Evolutionary conservation across 2,113 vertebrate genomes (phyloP).

Genomic region (Corydoras sp.): DNA sequence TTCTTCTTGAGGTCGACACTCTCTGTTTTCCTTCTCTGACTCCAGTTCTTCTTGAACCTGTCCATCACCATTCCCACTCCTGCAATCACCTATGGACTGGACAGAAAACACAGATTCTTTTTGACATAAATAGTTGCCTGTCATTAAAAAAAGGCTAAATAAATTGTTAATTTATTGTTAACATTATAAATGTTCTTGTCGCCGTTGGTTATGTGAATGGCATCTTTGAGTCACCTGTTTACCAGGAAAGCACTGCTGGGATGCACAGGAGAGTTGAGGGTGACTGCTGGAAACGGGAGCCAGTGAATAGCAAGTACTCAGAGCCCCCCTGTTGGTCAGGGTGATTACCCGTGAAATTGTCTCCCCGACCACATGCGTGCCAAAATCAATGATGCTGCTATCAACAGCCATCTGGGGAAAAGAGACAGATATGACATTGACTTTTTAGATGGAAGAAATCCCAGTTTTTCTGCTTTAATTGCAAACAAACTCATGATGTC

Average conservation of each 20-base stretch:
- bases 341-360: constrained; percentile 73
- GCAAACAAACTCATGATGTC: too few species aligned
- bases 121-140: too few species aligned
- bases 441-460: not conserved
- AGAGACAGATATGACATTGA: constrained; percentile 10
- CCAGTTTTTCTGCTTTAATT: too few species aligned
- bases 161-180: too few species aligned
- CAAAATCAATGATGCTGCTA: constrained; percentile 79
- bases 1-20: not conserved
- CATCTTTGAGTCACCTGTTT: constrained; percentile 48
- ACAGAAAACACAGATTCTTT: not conserved
- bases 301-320: constrained; percentile 72
- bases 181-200: too few species aligned
- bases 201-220: too few species aligned
- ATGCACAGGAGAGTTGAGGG: constrained; percentile 37
- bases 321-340: constrained; percentile 79
- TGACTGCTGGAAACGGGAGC: constrained; percentile 42
- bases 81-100: constrained; percentile 7
- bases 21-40: not conserved
- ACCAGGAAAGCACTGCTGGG: constrained; percentile 20
- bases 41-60: not conserved
- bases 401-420: constrained; percentile 78
- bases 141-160: too few species aligned
- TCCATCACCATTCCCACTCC: not conserved
- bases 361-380: constrained; percentile 81